Evolutionary conservation across 2,797 vertebrate species (phyloP), one percentile per base, ranked within the genome.

Genomic region (Orestias chungarensis): DNA sequence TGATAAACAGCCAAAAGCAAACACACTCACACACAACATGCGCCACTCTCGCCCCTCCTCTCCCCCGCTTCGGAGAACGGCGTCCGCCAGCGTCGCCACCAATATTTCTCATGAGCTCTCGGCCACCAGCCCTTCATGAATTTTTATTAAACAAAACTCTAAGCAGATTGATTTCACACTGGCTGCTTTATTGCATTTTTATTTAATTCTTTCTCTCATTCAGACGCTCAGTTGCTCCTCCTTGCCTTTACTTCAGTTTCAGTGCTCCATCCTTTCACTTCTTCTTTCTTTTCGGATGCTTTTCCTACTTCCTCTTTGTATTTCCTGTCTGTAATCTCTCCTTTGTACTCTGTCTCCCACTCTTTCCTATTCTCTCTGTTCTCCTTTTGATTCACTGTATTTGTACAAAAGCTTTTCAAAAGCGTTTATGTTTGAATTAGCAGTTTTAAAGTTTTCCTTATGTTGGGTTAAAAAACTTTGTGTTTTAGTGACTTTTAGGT

Each of bases 91-190:
- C 90, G 88, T 89, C 83, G 82, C 90, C 93, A 89, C 91, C 92
- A 94, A 93, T 96, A 95, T 96, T 96, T 96, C 95, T 97, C 95
- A 95, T 95, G 94, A 95, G 95, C 94, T 95, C 94, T 95, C 92
- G 93, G 94, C 95, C 95, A 86, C 94, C 94, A 94, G 95, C 95
- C 95, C 96, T 96, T 98, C 96, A 97, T 97, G 96, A 97, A 97
- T 97, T 98, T 97, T 97, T 98, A 97, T 97, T 97, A 97, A 97
- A 96, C 96, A 97, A 97, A 98, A 97, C 95, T 97, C 95, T 97
- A 97, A 96, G 95, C 95, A 96, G 96, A 98, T 98, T 98, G 97
- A 98, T 98, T 98, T 97, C 96, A 95, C 96, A 95, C 92, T 72
- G 89, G 82, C 95, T 95, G 96, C 95, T 96, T 97, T 97, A 97